Conservation (phyloP, 2,888 invertebrate genomes). For the Anthophora plumipes region DNA sequence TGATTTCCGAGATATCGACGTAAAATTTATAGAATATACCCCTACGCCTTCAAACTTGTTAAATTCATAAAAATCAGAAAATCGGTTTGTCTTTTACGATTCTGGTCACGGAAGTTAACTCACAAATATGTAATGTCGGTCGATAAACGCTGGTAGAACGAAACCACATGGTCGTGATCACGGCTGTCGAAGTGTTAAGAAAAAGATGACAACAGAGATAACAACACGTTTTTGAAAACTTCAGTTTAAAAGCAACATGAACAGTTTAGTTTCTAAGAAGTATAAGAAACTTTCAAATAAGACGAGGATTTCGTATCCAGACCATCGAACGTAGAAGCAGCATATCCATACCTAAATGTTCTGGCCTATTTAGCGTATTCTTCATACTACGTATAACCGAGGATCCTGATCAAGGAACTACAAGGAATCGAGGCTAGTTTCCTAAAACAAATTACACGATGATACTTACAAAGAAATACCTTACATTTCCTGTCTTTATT, state of each 20-base stretch:
- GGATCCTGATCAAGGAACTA: neutral
- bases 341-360: slow-evolving; percentile 18
- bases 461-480: neutral
- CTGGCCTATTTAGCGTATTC: neutral
- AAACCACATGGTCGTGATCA: too few relatives aligned
- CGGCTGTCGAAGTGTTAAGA: too few relatives aligned
- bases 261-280: neutral
- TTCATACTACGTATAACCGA: neutral
- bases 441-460: neutral
- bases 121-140: too few relatives aligned
- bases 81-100: too few relatives aligned
- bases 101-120: too few relatives aligned
- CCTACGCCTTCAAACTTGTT: too few relatives aligned
- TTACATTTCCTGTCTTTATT: neutral
- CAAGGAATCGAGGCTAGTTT: neutral
- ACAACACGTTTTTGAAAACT: slow-evolving; percentile 1
- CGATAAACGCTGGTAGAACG: too few relatives aligned
- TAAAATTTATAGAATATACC: too few relatives aligned
- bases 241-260: slow-evolving; percentile 7
- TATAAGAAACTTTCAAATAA: neutral
- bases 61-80: too few relatives aligned
- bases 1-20: too few relatives aligned
- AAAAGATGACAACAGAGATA: slow-evolving; percentile 23
- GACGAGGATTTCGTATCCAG: slow-evolving; percentile 1
- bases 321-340: slow-evolving; percentile 15